Evolutionary conservation across 2,113 vertebrate species (phyloP).

Genomic region (Struthidea cinerea): DNA sequence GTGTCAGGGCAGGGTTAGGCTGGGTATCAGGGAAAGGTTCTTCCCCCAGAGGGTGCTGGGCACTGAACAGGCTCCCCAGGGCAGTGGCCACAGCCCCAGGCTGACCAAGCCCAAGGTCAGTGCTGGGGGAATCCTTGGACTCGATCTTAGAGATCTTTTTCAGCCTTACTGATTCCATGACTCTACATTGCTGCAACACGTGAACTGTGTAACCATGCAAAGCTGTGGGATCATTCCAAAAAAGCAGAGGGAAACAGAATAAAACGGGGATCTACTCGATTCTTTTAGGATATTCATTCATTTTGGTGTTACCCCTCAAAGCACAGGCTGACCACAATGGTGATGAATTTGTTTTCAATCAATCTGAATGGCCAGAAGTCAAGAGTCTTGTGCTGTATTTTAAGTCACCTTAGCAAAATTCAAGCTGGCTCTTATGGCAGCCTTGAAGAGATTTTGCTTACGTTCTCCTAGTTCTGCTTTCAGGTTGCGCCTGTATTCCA

Average conservation of each 20-base stretch:
- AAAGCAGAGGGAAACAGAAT: not conserved
- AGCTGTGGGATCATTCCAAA: not conserved
- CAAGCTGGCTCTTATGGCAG: not conserved
- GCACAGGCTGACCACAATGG: not conserved
- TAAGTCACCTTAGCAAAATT: not conserved
- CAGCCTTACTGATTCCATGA: not conserved
- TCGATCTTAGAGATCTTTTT: accelerated
- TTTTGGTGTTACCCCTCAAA: not conserved
- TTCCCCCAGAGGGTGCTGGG: not conserved
- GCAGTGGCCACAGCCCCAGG: not conserved
- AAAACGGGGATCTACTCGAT: not conserved
- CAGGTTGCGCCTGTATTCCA: not conserved
- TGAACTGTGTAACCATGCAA: not conserved
- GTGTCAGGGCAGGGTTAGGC: accelerated
- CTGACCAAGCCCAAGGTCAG: not conserved
- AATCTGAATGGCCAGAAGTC: not conserved
- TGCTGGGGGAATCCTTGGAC: not conserved
- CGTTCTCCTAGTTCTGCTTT: not conserved
- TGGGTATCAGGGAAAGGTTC: not conserved
- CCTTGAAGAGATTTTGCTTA: not conserved
- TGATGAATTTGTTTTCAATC: not conserved
- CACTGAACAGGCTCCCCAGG: not conserved
- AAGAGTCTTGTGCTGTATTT: not conserved
- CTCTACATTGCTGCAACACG: not conserved
- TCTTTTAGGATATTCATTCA: not conserved